Evolutionary conservation across 2,888 invertebrate species (phyloP).

Genomic region (Ectropis crepuscularia): DNA sequence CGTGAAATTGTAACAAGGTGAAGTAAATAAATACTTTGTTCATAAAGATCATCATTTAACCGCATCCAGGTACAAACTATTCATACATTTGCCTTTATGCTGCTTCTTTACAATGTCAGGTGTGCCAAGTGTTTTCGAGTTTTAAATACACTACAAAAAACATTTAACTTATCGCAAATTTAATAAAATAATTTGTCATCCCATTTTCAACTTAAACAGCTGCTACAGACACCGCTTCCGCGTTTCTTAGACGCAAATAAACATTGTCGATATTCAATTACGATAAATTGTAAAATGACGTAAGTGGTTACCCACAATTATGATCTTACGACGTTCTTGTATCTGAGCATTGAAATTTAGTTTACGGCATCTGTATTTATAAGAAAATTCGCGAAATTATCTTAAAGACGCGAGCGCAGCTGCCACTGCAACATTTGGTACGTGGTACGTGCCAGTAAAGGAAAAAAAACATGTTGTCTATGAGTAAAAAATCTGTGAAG

Average conservation of each 20-base stretch:
- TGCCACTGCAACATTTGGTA: slow-evolving; percentile 77
- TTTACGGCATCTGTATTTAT: slow-evolving; percentile 59
- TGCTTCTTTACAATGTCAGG: slow-evolving; percentile 46
- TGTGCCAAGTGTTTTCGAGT: slow-evolving; percentile 44
- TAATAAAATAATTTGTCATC: slow-evolving; percentile 11
- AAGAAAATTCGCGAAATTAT: slow-evolving; percentile 76
- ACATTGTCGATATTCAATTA: slow-evolving; percentile 22
- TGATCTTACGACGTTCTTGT: slow-evolving; percentile 47
- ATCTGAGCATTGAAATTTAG: slow-evolving; percentile 39
- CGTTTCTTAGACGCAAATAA: slow-evolving; percentile 22
- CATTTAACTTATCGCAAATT: slow-evolving; percentile 1
- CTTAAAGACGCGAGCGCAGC: slow-evolving; percentile 66
- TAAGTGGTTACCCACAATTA: slow-evolving; percentile 17
- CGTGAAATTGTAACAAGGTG: slow-evolving; percentile 38
- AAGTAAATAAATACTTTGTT: slow-evolving; percentile 35
- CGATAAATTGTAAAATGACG: slow-evolving; percentile 32
- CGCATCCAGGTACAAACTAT: slow-evolving; percentile 35
- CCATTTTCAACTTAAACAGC: slow-evolving; percentile 23
- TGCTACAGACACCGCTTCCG: slow-evolving; percentile 17
- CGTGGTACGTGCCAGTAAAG: slow-evolving; percentile 75
- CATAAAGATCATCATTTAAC: slow-evolving; percentile 42
- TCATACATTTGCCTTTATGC: slow-evolving; percentile 38
- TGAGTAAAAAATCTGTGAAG: slow-evolving; percentile 44
- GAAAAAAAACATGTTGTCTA: slow-evolving; percentile 57
- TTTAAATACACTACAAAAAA: slow-evolving; percentile 34